A percentile compares a stretch with the other conserved stretches of the same genome.
These are phyloP conservation scores for Asarcornis scutulata DNA, from an alignment of 2,113 vertebrate species.

Conservation along the genomic window DNA sequence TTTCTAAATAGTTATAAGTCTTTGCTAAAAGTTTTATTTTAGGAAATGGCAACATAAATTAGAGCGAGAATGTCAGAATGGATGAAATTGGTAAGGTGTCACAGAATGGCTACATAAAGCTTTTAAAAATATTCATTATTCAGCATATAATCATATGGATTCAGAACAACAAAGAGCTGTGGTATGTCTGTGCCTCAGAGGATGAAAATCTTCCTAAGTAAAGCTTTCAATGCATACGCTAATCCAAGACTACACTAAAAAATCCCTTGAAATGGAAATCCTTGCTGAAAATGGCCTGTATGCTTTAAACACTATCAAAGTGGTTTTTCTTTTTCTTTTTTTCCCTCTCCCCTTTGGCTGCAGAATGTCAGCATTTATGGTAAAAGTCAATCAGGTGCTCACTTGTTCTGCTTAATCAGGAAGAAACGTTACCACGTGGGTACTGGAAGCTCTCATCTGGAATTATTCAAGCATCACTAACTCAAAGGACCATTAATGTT, in stretches of 20 bases:
- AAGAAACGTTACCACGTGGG: conserved; percentile 70
- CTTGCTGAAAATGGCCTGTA: conserved; percentile 38
- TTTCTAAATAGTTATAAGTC: not conserved
- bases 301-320: conserved; percentile 60
- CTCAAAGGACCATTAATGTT: conserved; percentile 57
- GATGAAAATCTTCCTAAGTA: conserved; percentile 52
- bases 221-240: conserved; percentile 3
- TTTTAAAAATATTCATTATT: conserved; percentile 47
- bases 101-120: conserved; percentile 5
- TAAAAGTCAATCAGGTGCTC: conserved; percentile 79
- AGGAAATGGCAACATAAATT: not conserved
- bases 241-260: conserved; percentile 49
- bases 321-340: not conserved
- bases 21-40: conserved; percentile 22
- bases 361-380: conserved; percentile 80
- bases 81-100: not conserved
- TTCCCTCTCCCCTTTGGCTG: conserved; percentile 52
- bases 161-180: conserved; percentile 21
- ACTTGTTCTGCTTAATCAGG: conserved; percentile 80
- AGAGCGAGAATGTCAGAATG: not conserved
- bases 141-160: conserved; percentile 27
- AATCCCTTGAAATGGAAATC: conserved; percentile 66
- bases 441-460: conserved; percentile 62
- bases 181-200: conserved; percentile 22
- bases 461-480: conserved; percentile 71